Percentiles rank a stretch among this genome's conserved stretches.
Evolutionary conservation across 2,797 vertebrate species (phyloP).

Genomic region (Hydrolagus colliei): DNA sequence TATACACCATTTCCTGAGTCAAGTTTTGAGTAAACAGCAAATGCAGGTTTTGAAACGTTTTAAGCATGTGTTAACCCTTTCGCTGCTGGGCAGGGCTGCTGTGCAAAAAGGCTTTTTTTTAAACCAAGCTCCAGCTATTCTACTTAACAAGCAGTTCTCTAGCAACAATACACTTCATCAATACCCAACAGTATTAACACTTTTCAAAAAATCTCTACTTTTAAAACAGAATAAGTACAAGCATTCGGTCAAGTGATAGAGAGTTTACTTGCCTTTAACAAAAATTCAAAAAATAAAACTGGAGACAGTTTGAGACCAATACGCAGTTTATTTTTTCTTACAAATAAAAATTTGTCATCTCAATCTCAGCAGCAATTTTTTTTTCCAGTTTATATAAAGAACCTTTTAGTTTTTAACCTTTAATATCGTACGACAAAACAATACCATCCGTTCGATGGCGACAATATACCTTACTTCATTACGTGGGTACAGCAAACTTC

Average conservation of each 20-base stretch:
- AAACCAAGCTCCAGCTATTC: not conserved
- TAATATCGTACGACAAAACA: constrained; percentile 9
- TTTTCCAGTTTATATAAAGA: constrained; percentile 8
- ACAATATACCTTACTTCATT: constrained; percentile 13
- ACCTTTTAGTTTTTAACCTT: not conserved
- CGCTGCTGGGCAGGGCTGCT: constrained; percentile 44
- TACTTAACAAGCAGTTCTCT: not conserved
- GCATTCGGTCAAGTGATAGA: not conserved
- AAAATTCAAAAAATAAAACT: not conserved
- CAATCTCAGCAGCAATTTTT: constrained; percentile 20
- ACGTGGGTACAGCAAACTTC: constrained; percentile 4
- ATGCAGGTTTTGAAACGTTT: constrained; percentile 38
- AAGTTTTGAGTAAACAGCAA: constrained; percentile 6
- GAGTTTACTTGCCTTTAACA: no score
- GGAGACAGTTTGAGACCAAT: constrained; percentile 13
- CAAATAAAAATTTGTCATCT: not conserved
- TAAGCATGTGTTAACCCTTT: constrained; percentile 45
- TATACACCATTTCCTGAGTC: not conserved
- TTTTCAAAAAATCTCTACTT: no score
- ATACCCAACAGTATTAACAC: not conserved
- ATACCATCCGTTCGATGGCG: constrained; percentile 15
- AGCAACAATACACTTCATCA: not conserved
- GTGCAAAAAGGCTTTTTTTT: not conserved
- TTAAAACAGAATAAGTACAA: not conserved
- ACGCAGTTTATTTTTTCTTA: constrained; percentile 19